Percentiles rank a stretch among this genome's conserved stretches.
These are phyloP conservation scores for Heliconius nattereri DNA, from an alignment of 1,140 invertebrate genomes.

Conservation along the genomic window DNA sequence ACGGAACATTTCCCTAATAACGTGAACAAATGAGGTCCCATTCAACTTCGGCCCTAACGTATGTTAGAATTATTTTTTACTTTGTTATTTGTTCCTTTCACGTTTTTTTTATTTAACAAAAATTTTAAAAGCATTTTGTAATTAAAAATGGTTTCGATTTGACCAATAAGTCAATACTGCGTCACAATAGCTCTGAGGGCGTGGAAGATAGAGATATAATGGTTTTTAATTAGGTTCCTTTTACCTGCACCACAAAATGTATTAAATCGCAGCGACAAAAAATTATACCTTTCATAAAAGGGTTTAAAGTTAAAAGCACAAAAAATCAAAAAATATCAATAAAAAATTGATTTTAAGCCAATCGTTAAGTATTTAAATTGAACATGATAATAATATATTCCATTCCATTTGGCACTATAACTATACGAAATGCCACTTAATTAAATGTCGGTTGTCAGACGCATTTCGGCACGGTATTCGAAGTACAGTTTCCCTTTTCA, in stretches of 20 bases:
- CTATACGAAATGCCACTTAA: not conserved
- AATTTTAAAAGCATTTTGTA: no score
- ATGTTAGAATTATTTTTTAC: not conserved
- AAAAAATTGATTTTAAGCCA: no score
- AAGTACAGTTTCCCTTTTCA: not conserved
- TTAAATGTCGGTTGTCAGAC: not conserved
- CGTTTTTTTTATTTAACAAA: not conserved
- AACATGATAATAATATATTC: not conserved
- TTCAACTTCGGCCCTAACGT: not conserved
- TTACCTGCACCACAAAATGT: no score
- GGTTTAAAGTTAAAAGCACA: no score
- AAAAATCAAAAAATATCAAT: no score
- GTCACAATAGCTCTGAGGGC: no score
- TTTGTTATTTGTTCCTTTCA: not conserved
- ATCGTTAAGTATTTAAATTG: no score
- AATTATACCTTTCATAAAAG: no score
- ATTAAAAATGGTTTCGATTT: not conserved
- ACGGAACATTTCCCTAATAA: not conserved
- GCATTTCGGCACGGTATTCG: not conserved
- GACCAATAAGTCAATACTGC: no score
- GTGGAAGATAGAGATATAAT: no score
- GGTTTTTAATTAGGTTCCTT: no score
- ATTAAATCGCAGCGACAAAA: no score
- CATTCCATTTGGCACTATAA: not conserved
- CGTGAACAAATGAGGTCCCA: conserved; percentile 12